Base-by-base conservation (phyloP, 2,888 invertebrate genomes). In the Proisotoma minuta region DNA sequence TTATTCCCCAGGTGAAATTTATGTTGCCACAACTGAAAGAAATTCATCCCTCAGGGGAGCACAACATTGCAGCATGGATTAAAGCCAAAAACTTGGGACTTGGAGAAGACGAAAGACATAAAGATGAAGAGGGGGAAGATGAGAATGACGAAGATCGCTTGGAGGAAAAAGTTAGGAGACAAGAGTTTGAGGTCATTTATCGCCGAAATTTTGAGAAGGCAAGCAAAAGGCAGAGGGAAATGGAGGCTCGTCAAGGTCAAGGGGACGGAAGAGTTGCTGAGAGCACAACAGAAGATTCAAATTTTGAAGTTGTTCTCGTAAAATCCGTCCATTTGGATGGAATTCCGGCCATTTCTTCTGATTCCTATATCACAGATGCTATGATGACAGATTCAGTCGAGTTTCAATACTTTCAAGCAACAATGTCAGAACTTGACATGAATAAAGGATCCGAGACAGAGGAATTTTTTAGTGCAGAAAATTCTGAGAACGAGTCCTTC, bases 11-110 rank as follows among this genome's bases (percentile, higher is more conserved):
- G 48, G 43, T 68, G 43, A 64, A 65, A 51, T 47, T 48, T 47
- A 27, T 57, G 57, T 50, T 68, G 18, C 67, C 67, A 3, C 64
- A 62, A 54, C 50, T 68, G 39, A 62, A 60, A 40, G 64, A 68
- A 53, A 53, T 68, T 51, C 62, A 60, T 58, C 67, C 67, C 27
- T 65, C 54, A 47, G 43, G 24, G 29, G 28, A 12, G 23, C 29
- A 24, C 28, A 34, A 18, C 24, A 24, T 34, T 15, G 24, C 20
- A 24, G 15, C 18, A 49, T n/a, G n/a, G 26, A 24, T 26, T 39
- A 29, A 22, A 22, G 47, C 53, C 34, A 24, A 12, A 27, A 22
- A 18, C 28, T 22, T 10, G 23, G 20, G 10, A 8, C n/a, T 24
- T 34, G 24, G 3, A 23, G 53, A 53, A 22, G 56, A 34, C 10